Conservation (phyloP, 2,888 invertebrate species). For the Helleia helle region DNA sequence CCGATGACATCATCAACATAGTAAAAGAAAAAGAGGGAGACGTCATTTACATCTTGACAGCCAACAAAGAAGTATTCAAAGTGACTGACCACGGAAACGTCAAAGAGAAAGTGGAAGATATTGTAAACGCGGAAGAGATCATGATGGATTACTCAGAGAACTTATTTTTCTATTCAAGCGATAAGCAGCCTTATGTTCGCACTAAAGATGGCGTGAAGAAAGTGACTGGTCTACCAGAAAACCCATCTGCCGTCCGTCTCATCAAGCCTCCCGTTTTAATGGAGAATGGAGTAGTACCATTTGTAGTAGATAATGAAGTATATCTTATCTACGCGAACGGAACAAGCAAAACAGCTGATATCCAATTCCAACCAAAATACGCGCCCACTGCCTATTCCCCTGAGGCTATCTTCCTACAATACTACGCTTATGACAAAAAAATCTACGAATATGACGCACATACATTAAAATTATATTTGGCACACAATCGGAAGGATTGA, state of each 20-base stretch:
- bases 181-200: conserved; percentile 34
- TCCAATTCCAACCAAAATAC: conserved; percentile 25
- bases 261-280: conserved; percentile 37
- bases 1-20: conserved; percentile 25
- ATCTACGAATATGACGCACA: conserved; percentile 49
- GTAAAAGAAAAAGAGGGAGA: conserved; percentile 23
- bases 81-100: conserved; percentile 40
- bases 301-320: conserved; percentile 30
- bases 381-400: conserved; percentile 39
- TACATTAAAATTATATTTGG: conserved; percentile 12
- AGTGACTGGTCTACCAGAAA: conserved; percentile 37
- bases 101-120: conserved; percentile 33
- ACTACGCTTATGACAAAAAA: conserved; percentile 42
- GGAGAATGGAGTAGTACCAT: conserved; percentile 29
- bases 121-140: conserved; percentile 38
- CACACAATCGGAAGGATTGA: conserved; percentile 27
- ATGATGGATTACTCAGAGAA: conserved; percentile 41
- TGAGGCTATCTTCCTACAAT: conserved; percentile 40
- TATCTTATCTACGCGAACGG: conserved; percentile 38
- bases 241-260: conserved; percentile 28
- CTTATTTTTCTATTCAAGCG: conserved; percentile 36
- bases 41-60: conserved; percentile 39
- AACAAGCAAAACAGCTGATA: conserved; percentile 24
- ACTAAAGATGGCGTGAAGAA: conserved; percentile 29
- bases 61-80: conserved; percentile 38